Evolutionary conservation across 2,888 invertebrate genomes (phyloP), one percentile per base, ranked within the genome.

Genomic region (Lasioglossum oenotherae): DNA sequence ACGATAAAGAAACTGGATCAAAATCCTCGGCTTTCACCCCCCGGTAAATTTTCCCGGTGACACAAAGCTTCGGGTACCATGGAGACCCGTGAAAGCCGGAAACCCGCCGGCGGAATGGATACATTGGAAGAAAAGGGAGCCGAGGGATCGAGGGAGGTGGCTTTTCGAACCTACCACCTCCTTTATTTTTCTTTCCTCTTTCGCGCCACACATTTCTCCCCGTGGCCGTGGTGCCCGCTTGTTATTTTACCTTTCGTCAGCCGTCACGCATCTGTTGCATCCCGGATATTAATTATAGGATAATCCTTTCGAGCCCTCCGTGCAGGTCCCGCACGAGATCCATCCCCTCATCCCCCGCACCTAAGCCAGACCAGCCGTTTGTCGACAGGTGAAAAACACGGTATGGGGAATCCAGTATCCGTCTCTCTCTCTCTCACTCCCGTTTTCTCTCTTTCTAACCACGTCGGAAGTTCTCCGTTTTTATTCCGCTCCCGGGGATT

Each of bases 221-320:
- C 27, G 27, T 27, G 4, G 57, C 31, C 16, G 27, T 16, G 14
- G 27, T 16, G 23, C 6, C 60, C n/a, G 60, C 31, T 64, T 64
- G 67, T 88, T 88, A 73, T 73, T 90, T 88, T 86, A 78, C 88
- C 90, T 89, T 88, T 90, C 85, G 86, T 88, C 89, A 87, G 53
- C 69, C 90, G 92, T 92, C 92, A 90, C 92, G 90, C 94, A 93
- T 94, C 92, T 93, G 93, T 94, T 93, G 92, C 92, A 87, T 91
- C 89, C 88, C 78, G 85, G 87, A 88, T 93, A 94, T 94, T 94
- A 93, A 94, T 94, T 93, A 93, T 84, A 86, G 91, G 92, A 94
- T 93, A 92, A 94, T 93, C 93, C 93, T 92, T 93, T 92, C 91
- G 91, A 76, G 83, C 87, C 73, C 88, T 82, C 83, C 46, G 79